A percentile compares a stretch with the other conserved stretches of the same genome.
Conservation (phyloP, 2,888 invertebrate species). For the Therioaphis trifolii region DNA sequence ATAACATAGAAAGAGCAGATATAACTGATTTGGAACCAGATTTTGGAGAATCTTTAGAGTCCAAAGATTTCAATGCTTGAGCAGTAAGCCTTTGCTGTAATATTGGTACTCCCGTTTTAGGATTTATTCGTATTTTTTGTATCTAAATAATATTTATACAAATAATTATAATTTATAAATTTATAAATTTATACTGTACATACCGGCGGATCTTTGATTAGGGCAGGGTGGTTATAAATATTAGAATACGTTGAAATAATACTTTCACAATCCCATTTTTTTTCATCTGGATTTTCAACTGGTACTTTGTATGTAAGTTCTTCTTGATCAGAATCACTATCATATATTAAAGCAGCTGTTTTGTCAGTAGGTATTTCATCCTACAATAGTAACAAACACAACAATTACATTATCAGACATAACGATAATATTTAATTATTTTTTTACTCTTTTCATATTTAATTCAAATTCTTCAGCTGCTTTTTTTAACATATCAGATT, state of each 20-base stretch:
- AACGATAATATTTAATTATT: conserved; percentile 66
- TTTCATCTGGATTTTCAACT: conserved; percentile 68
- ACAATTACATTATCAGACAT: background rate
- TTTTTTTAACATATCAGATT: conserved; percentile 78
- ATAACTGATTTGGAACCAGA: conserved; percentile 72
- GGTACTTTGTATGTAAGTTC: conserved; percentile 54
- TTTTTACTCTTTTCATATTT: conserved; percentile 70
- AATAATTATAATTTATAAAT: conserved; percentile 38
- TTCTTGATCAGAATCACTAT: conserved; percentile 71
- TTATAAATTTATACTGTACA: conserved; percentile 62
- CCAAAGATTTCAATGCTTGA: conserved; percentile 73
- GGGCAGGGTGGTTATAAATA: conserved; percentile 90
- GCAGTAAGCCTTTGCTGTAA: conserved; percentile 77
- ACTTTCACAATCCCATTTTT: conserved; percentile 84
- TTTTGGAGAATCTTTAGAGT: conserved; percentile 68
- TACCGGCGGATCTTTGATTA: conserved; percentile 81
- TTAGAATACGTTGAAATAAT: conserved; percentile 91
- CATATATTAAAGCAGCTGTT: conserved; percentile 53
- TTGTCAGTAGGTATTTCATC: conserved; percentile 55
- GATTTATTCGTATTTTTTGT: conserved; percentile 77
- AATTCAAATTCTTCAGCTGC: conserved; percentile 80
- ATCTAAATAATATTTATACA: conserved; percentile 67
- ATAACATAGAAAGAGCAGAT: conserved; percentile 76
- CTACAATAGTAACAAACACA: background rate
- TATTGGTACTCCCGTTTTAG: conserved; percentile 80